A percentile compares a stretch with the other conserved stretches of the same genome.
Conservation (phyloP, 2,797 vertebrate species). For the Gouania willdenowi region DNA sequence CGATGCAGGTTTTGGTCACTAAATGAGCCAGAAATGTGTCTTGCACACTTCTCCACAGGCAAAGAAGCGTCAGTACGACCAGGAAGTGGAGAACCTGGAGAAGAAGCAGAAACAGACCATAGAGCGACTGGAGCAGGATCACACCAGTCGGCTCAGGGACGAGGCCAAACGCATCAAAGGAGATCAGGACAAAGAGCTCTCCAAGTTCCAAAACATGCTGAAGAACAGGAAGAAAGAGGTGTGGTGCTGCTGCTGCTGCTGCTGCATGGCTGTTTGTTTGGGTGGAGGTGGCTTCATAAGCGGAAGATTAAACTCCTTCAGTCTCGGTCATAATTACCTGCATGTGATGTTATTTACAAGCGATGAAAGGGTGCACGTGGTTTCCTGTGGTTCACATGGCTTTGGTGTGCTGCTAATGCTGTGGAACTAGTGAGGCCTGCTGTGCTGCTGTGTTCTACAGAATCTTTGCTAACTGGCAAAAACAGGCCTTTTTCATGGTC, state of each 20-base stretch:
- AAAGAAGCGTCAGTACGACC: constrained; percentile 95
- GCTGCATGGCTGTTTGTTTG: too few relatives aligned
- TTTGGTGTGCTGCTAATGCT: constrained; percentile 19
- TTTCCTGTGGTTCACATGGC: constrained; percentile 14
- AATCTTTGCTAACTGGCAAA: constrained; percentile 18
- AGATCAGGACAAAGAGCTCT: constrained; percentile 95
- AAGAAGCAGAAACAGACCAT: constrained; percentile 98
- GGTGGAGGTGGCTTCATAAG: too few relatives aligned
- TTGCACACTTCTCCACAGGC: too few relatives aligned
- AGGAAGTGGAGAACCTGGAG: constrained; percentile 95
- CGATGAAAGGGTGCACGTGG: constrained; percentile 26
- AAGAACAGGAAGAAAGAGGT: constrained; percentile 98
- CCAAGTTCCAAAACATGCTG: constrained; percentile 95
- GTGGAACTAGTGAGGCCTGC: constrained; percentile 13
- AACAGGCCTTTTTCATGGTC: constrained; percentile 34
- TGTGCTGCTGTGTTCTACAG: constrained; percentile 7
- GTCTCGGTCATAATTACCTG: constrained; percentile 5
- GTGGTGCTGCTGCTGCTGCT: too few relatives aligned
- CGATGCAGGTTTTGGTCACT: too few relatives aligned
- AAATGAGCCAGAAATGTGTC: too few relatives aligned
- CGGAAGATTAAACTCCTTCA: too few relatives aligned
- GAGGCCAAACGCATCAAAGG: constrained; percentile 96
- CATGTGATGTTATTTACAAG: constrained; percentile 11
- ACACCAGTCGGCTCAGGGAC: constrained; percentile 91
- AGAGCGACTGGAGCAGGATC: constrained; percentile 94